These are phyloP conservation scores for Nibea coibor DNA, from an alignment of 2,113 vertebrate genomes.

Conservation along the genomic window DNA sequence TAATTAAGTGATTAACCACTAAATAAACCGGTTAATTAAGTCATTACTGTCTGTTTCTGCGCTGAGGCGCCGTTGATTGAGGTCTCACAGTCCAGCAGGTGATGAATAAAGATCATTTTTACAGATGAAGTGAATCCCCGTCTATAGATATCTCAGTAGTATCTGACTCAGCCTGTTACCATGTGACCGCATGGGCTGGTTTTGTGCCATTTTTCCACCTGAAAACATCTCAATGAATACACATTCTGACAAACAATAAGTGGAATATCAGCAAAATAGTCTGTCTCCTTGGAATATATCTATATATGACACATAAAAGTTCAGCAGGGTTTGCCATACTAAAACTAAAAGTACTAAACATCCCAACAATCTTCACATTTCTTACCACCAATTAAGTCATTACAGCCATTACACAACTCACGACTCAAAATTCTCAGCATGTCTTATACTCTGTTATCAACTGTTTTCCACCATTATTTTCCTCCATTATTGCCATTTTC, in stretches of 20 bases:
- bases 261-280: not conserved
- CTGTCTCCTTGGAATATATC: not conserved
- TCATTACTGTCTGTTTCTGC: slow-evolving; percentile 52
- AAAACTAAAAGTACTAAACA: not conserved
- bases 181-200: not conserved
- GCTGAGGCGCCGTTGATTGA: slow-evolving; percentile 32
- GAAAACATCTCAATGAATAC: too few relatives aligned
- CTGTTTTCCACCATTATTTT: slow-evolving; percentile 36
- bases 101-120: slow-evolving; percentile 12
- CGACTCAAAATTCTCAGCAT: slow-evolving; percentile 16
- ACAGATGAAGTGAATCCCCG: slow-evolving; percentile 12
- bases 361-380: not conserved
- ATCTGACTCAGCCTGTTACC: not conserved
- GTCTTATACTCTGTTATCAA: slow-evolving; percentile 43
- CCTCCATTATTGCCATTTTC: slow-evolving; percentile 56
- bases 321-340: not conserved
- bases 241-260: not conserved
- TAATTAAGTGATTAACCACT: slow-evolving; percentile 73
- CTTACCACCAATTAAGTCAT: not conserved
- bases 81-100: slow-evolving; percentile 24
- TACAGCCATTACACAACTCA: not conserved
- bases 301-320: not conserved
- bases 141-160: not conserved
- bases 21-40: slow-evolving; percentile 75
- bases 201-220: not conserved